Conservation (phyloP, 2,113 vertebrate species). For the Otolemur garnettii region DNA sequence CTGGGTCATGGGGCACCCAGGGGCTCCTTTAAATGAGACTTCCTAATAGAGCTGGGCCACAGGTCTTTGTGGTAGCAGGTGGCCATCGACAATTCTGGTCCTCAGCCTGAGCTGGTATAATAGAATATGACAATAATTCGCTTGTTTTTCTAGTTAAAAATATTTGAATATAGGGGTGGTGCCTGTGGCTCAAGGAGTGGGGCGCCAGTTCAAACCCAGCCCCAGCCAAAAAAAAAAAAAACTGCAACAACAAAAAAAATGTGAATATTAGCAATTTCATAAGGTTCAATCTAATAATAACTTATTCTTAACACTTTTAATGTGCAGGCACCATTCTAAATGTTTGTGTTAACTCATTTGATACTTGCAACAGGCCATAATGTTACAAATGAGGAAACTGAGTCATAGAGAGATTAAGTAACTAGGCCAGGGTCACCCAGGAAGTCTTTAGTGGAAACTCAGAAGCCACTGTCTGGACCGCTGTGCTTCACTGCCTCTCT, state of each 20-base stretch:
- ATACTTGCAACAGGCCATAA: neutral
- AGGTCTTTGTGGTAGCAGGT: neutral
- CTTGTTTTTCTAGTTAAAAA: neutral
- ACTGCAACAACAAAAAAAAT: too few relatives aligned
- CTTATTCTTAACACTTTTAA: neutral
- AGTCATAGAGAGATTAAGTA: neutral
- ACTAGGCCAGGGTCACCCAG: neutral
- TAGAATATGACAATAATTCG: neutral
- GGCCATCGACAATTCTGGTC: neutral
- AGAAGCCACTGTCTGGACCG: rapidly evolving
- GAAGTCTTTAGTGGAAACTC: neutral
- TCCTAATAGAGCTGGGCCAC: neutral
- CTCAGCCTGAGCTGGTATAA: neutral
- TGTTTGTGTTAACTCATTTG: neutral
- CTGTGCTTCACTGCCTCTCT: neutral
- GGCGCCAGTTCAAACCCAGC: too few relatives aligned
- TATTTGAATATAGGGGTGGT: neutral
- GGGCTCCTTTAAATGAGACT: neutral
- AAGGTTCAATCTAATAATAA: neutral
- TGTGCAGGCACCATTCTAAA: neutral
- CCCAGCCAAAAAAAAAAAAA: too few relatives aligned
- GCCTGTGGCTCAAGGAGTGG: too few relatives aligned
- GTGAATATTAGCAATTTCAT: neutral
- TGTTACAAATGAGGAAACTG: neutral
- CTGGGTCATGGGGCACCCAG: neutral